These are phyloP conservation scores for Pectinophora gossypiella DNA, from an alignment of 1,140 invertebrate species.

Conservation along the genomic window DNA sequence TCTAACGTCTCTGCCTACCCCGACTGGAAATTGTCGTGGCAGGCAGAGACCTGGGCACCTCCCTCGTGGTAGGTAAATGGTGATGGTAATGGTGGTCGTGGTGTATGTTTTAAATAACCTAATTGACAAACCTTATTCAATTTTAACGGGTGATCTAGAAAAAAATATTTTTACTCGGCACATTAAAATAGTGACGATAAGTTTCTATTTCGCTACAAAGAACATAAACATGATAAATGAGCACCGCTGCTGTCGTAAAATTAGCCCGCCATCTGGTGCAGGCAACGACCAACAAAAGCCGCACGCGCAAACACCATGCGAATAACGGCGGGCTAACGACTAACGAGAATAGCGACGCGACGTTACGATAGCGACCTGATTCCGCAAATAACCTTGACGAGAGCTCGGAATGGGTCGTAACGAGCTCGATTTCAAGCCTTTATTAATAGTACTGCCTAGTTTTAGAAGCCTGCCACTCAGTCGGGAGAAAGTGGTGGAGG, in stretches of 20 bases:
- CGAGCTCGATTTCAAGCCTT: conserved; percentile 32
- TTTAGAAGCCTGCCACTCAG: conserved; percentile 45
- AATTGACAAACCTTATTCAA: too few relatives aligned
- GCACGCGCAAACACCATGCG: neutral
- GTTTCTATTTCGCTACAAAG: too few relatives aligned
- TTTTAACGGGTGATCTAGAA: too few relatives aligned
- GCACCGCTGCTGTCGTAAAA: neutral
- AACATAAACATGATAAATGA: too few relatives aligned
- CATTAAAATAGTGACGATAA: too few relatives aligned
- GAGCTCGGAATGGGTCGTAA: conserved; percentile 6
- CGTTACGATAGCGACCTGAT: conserved; percentile 26
- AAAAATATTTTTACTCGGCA: too few relatives aligned
- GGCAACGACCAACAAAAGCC: conserved; percentile 16
- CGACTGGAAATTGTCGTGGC: too few relatives aligned
- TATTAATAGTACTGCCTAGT: neutral
- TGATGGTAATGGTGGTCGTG: too few relatives aligned
- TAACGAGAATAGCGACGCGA: conserved; percentile 48
- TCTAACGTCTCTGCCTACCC: too few relatives aligned
- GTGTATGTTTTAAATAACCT: too few relatives aligned
- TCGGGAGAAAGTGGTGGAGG: conserved; percentile 39
- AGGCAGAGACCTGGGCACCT: too few relatives aligned
- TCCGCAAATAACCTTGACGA: conserved; percentile 42
- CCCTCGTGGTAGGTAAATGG: too few relatives aligned
- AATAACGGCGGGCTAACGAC: conserved; percentile 27
- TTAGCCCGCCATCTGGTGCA: conserved; percentile 39